Evolutionary conservation across 2,888 invertebrate genomes (phyloP).

Genomic region (Spatulosminthurus flaviceps): DNA sequence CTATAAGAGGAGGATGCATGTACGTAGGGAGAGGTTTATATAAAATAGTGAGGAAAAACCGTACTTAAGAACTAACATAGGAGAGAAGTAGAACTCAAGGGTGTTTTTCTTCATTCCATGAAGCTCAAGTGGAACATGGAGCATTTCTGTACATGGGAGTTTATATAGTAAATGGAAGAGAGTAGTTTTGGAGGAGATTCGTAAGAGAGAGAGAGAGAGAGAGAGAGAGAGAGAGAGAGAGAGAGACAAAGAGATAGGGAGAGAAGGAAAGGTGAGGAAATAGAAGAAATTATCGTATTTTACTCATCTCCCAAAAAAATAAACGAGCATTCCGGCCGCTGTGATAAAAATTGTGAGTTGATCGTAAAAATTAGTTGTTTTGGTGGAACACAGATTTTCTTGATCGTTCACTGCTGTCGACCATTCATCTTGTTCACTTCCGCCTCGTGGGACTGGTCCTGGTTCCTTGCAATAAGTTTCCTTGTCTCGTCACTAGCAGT

Average conservation of each 20-base stretch:
- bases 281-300: conserved; percentile 44
- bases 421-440: conserved; percentile 52
- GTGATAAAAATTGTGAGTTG: conserved; percentile 42
- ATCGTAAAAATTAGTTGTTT: conserved; percentile 46
- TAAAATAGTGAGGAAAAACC: too few relatives aligned
- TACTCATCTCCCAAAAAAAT: conserved; percentile 39
- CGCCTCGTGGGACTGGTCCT: conserved; percentile 56
- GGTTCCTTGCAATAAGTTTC: conserved; percentile 57
- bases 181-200: too few relatives aligned
- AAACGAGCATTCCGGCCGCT: conserved; percentile 35
- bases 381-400: conserved; percentile 53
- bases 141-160: not conserved
- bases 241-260: not conserved
- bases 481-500: conserved; percentile 60
- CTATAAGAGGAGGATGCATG: too few relatives aligned
- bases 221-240: not conserved
- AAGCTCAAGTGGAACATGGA: not conserved
- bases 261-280: conserved; percentile 38
- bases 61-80: too few relatives aligned
- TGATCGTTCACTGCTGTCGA: conserved; percentile 59
- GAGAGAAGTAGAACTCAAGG: too few relatives aligned
- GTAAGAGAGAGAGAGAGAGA: not conserved
- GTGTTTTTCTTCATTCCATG: too few relatives aligned
- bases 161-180: not conserved
- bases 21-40: too few relatives aligned